phyloP scores from a whole-genome alignment of 2,113 vertebrate species.

The Corythornis cristatus region DNA sequence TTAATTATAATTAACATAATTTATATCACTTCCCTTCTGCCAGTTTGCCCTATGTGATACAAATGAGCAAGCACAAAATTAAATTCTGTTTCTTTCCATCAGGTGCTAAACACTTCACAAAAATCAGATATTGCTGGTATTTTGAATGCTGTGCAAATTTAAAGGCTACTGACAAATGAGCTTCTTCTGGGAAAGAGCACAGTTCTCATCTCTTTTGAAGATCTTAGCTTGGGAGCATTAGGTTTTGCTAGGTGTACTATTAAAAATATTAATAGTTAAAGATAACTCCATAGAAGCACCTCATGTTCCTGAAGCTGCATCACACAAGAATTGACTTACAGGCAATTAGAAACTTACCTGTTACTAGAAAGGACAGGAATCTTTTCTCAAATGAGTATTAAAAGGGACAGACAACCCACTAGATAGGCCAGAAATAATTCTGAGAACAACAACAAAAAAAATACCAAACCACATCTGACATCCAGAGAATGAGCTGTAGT shows the following conservation, averaged over 20 bases:
- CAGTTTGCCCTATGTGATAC: background rate
- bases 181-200: background rate
- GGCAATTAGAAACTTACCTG: background rate
- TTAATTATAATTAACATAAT: background rate
- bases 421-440: background rate
- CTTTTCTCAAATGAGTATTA: background rate
- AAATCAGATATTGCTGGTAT: background rate
- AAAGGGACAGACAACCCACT: background rate
- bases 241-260: background rate
- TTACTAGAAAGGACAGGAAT: background rate
- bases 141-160: background rate
- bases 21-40: background rate
- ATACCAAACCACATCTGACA: background rate
- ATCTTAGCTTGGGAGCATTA: background rate
- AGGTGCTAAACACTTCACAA: background rate
- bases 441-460: background rate
- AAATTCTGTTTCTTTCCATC: background rate
- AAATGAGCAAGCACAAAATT: background rate
- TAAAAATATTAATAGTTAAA: background rate
- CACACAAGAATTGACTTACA: accelerated
- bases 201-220: background rate
- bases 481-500: background rate
- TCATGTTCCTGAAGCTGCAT: background rate
- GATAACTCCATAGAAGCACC: background rate
- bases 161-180: background rate